These are phyloP conservation scores for Ellobium chinense DNA, from an alignment of 2,888 invertebrate species.

Conservation along the genomic window DNA sequence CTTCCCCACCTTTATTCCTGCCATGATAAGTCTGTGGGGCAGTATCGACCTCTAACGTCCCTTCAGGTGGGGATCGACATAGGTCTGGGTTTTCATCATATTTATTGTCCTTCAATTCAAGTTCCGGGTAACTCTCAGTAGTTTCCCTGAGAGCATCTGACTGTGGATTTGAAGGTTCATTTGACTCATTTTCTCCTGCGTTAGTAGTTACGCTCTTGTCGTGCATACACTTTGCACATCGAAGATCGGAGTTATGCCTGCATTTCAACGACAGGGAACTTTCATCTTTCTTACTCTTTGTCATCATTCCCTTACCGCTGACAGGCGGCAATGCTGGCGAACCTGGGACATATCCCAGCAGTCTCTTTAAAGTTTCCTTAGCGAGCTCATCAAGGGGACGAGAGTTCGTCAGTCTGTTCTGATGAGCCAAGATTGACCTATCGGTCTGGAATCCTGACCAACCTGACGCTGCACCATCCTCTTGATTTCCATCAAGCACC, in stretches of 20 bases:
- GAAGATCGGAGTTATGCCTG: neutral
- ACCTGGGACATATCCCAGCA: neutral
- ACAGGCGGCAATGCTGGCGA: neutral
- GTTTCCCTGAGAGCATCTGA: neutral
- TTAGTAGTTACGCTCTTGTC: too few relatives aligned
- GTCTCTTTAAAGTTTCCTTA: conserved; percentile 1
- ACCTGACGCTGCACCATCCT: neutral
- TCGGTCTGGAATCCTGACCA: neutral
- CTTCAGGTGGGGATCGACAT: too few relatives aligned
- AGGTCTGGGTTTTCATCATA: too few relatives aligned
- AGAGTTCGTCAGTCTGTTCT: neutral
- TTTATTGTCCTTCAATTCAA: neutral
- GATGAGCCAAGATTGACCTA: neutral
- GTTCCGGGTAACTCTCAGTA: neutral
- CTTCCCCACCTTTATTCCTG: neutral
- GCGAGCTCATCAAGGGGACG: neutral
- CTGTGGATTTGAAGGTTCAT: neutral
- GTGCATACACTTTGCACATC: neutral
- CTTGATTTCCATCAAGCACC: too few relatives aligned
- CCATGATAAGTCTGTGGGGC: neutral
- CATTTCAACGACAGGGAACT: neutral
- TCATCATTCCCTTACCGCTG: neutral
- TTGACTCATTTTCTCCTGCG: too few relatives aligned
- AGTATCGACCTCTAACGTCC: too few relatives aligned
- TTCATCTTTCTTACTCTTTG: neutral